Conservation (phyloP, 2,797 vertebrate species). For the Nannoperca obscura region DNA sequence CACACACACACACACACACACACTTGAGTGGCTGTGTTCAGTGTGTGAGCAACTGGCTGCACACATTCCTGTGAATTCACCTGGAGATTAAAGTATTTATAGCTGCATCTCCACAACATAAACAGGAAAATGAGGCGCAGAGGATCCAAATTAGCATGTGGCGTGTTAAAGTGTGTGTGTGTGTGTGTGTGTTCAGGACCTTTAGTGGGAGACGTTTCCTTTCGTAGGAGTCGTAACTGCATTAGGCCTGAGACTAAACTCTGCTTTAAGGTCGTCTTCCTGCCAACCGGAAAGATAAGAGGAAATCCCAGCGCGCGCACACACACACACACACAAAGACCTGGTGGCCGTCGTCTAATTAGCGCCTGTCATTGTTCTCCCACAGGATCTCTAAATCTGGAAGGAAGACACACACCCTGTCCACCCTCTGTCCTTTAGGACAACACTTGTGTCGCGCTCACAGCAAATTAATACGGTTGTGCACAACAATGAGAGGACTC, state of each 20-base stretch:
- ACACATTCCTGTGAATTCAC: slow-evolving; percentile 31
- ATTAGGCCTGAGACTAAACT: slow-evolving; percentile 18
- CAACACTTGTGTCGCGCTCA: neutral
- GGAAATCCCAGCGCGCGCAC: slow-evolving; percentile 49
- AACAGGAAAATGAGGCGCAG: slow-evolving; percentile 21
- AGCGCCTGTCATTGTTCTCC: slow-evolving; percentile 79
- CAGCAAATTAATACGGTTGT: slow-evolving; percentile 19
- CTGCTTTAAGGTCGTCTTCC: slow-evolving; percentile 60
- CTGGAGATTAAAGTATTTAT: slow-evolving; percentile 39
- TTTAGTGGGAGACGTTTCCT: slow-evolving; percentile 28
- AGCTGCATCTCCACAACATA: slow-evolving; percentile 21
- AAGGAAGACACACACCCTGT: slow-evolving; percentile 62
- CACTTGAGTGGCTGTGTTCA: neutral
- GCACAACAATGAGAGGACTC: neutral
- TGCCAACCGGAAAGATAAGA: slow-evolving; percentile 65
- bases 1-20: neutral
- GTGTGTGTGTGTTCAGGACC: slow-evolving; percentile 1
- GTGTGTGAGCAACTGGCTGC: slow-evolving; percentile 20
- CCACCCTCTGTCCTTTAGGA: slow-evolving; percentile 54
- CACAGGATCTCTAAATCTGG: slow-evolving; percentile 79
- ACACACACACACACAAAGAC: slow-evolving; percentile 43
- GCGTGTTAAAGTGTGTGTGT: neutral
- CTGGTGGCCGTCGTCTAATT: slow-evolving; percentile 75
- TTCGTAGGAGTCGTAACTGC: neutral
- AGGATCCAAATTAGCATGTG: neutral